phyloP scores from a whole-genome alignment of 2,888 invertebrate genomes.

The Hofmannophila pseudospretella region DNA sequence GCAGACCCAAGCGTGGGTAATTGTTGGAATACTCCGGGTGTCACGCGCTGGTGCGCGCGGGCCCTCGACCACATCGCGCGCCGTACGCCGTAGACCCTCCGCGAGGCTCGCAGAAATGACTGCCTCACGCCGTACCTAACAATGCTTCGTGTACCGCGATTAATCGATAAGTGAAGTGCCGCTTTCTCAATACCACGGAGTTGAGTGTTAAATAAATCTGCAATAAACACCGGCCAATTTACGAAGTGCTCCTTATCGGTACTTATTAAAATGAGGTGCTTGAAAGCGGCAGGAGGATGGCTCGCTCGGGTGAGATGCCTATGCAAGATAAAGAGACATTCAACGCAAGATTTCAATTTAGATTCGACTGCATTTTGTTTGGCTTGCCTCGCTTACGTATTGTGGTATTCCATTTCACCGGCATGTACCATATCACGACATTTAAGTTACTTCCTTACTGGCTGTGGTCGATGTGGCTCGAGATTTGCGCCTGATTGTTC shows the following conservation, averaged over 20 bases:
- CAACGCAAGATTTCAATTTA: slow-evolving; percentile 67
- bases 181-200: slow-evolving; percentile 53
- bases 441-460: slow-evolving; percentile 29
- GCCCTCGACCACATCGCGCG: slow-evolving; percentile 67
- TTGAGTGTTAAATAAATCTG: slow-evolving; percentile 56
- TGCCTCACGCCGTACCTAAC: slow-evolving; percentile 52
- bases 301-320: slow-evolving; percentile 71
- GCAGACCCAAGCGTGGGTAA: slow-evolving; percentile 65
- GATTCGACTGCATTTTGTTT: slow-evolving; percentile 59
- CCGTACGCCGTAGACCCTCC: slow-evolving; percentile 58
- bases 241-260: slow-evolving; percentile 44
- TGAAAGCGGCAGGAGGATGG: slow-evolving; percentile 74
- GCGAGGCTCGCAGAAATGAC: slow-evolving; percentile 63
- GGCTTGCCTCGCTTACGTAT: slow-evolving; percentile 54
- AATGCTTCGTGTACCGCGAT: slow-evolving; percentile 62
- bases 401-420: slow-evolving; percentile 43
- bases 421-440: slow-evolving; percentile 36
- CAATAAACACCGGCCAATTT: slow-evolving; percentile 39
- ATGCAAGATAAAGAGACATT: slow-evolving; percentile 55
- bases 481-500: slow-evolving; percentile 26
- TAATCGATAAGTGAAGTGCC: slow-evolving; percentile 65
- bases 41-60: slow-evolving; percentile 69
- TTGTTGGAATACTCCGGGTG: slow-evolving; percentile 68
- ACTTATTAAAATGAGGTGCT: slow-evolving; percentile 71
- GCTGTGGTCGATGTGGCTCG: slow-evolving; percentile 34